These are phyloP conservation scores for Equus quagga DNA, from an alignment of 2,113 vertebrate species.

Conservation along the genomic window DNA sequence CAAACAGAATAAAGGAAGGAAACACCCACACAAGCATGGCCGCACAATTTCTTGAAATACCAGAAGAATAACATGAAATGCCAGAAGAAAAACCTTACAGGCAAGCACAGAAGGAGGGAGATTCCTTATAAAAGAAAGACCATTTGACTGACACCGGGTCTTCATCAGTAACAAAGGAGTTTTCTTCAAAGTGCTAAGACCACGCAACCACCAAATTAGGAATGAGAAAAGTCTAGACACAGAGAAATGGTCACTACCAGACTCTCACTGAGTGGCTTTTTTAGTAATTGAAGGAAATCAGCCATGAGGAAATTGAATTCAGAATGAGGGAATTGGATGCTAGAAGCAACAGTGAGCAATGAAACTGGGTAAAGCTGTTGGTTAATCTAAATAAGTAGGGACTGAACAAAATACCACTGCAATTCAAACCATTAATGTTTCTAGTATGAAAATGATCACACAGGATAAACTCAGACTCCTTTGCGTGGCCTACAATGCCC, in stretches of 20 bases:
- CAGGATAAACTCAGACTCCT: neutral
- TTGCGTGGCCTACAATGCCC: neutral
- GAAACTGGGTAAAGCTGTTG: neutral
- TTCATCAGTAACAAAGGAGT: neutral
- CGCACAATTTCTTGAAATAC: neutral
- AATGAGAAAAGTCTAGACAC: neutral
- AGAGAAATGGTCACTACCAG: neutral
- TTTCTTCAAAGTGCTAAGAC: neutral
- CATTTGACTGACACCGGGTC: neutral
- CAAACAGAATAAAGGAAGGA: neutral
- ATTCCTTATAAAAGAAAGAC: neutral
- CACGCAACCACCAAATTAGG: neutral
- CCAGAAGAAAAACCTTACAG: neutral
- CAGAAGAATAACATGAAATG: neutral
- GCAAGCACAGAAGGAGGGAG: neutral
- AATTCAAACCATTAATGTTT: accelerated
- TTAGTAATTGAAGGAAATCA: neutral
- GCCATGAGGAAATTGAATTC: neutral
- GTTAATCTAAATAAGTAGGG: too few species aligned
- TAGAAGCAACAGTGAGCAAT: neutral
- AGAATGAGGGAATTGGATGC: neutral
- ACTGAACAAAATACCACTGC: neutral
- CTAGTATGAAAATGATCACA: neutral
- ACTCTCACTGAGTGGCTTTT: neutral
- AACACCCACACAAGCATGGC: neutral